Percentiles rank a stretch among this genome's conserved stretches.
These are phyloP conservation scores for Ditula angustiorana DNA, from an alignment of 2,888 invertebrate species.

Conservation along the genomic window DNA sequence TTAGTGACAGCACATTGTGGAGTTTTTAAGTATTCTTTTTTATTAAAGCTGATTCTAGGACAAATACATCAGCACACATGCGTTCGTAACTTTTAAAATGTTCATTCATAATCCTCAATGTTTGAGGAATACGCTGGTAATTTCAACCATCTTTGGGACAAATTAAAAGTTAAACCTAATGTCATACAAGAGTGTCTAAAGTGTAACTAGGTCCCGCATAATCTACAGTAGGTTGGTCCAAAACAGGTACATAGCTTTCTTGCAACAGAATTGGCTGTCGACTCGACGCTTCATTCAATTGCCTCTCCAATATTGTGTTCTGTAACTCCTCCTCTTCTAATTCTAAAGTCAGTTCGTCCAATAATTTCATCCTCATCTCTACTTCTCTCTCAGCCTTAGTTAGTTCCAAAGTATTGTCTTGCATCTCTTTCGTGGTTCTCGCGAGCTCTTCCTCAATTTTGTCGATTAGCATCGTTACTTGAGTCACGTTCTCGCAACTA, in stretches of 20 bases:
- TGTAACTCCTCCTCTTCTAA: slow-evolving; percentile 81
- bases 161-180: slow-evolving; percentile 51
- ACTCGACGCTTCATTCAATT: slow-evolving; percentile 76
- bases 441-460: slow-evolving; percentile 83
- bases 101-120: too few relatives aligned
- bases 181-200: slow-evolving; percentile 82
- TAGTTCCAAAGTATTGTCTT: slow-evolving; percentile 79
- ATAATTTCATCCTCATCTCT: slow-evolving; percentile 80
- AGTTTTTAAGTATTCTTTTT: neutral
- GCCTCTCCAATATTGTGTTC: slow-evolving; percentile 78
- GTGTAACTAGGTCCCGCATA: slow-evolving; percentile 63
- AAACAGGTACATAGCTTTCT: slow-evolving; percentile 78
- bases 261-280: slow-evolving; percentile 76
- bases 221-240: slow-evolving; percentile 63
- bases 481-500: slow-evolving; percentile 78
- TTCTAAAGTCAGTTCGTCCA: slow-evolving; percentile 83
- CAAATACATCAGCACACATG: neutral
- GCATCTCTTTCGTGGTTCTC: slow-evolving; percentile 81
- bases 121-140: slow-evolving; percentile 53
- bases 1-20: neutral
- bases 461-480: slow-evolving; percentile 77
- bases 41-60: neutral
- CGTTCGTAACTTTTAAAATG: too few relatives aligned
- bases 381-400: slow-evolving; percentile 81
- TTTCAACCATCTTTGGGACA: slow-evolving; percentile 64